Conservation (phyloP, 2,888 invertebrate species). For the Argyresthia goedartella region DNA sequence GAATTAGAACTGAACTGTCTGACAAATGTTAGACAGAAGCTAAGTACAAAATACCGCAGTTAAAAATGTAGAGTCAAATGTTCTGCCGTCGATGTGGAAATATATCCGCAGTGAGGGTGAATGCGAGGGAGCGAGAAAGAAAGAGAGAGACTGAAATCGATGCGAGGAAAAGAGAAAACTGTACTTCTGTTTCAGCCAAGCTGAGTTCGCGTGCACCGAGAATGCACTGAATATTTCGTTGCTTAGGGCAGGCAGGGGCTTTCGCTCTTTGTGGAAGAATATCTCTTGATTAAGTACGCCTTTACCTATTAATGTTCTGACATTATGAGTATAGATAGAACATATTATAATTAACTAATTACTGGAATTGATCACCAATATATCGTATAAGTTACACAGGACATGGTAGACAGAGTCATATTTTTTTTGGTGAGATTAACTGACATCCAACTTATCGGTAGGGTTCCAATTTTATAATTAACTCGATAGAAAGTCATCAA, state of each 20-base stretch:
- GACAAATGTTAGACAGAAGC: neutral
- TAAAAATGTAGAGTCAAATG: neutral
- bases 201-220: constrained; percentile 43
- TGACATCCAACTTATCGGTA: too few relatives aligned
- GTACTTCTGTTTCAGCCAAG: constrained; percentile 26
- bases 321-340: neutral
- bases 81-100: constrained; percentile 1
- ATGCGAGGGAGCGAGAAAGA: constrained; percentile 35
- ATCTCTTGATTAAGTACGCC: neutral
- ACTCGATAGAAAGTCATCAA: neutral
- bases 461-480: neutral
- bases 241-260: constrained; percentile 3
- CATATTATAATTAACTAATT: neutral
- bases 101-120: constrained; percentile 45
- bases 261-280: neutral
- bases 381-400: neutral
- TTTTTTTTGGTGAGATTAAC: too few relatives aligned
- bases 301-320: neutral
- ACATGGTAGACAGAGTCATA: too few relatives aligned
- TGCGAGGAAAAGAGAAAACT: constrained; percentile 25
- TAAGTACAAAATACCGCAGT: neutral
- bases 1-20: neutral
- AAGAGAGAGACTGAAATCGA: constrained; percentile 52
- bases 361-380: neutral
- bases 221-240: constrained; percentile 32